Conservation (phyloP, 2,113 vertebrate genomes). For the Archilochus colubris region DNA sequence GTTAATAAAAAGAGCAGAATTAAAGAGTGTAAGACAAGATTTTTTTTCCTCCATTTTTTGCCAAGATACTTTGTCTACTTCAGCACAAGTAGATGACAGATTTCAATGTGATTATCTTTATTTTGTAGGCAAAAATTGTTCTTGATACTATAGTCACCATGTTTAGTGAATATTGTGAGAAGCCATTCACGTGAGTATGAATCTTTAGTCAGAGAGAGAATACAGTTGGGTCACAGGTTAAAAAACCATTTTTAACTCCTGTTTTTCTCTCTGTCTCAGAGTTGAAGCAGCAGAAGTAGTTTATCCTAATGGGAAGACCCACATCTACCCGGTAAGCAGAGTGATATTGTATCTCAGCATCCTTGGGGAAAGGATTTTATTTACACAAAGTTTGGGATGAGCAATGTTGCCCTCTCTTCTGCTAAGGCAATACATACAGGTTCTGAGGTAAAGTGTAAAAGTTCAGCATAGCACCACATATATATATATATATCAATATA, state of each 20-base stretch:
- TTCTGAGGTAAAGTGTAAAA: background rate
- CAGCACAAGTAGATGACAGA: background rate
- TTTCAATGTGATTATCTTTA: slow-evolving; percentile 20
- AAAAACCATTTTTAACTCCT: background rate
- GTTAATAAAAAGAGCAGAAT: background rate
- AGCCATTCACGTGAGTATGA: slow-evolving; percentile 91
- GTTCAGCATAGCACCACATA: background rate
- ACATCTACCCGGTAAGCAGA: slow-evolving; percentile 83
- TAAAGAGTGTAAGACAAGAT: background rate
- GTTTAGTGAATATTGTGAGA: slow-evolving; percentile 95
- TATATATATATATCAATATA: rapidly evolving
- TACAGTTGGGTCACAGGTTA: background rate
- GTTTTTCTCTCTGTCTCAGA: slow-evolving; percentile 67
- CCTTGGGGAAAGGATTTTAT: background rate
- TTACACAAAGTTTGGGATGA: background rate
- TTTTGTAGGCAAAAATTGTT: slow-evolving; percentile 91
- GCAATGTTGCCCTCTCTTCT: background rate
- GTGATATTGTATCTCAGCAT: background rate
- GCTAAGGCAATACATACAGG: background rate
- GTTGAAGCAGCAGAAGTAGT: slow-evolving; percentile 92
- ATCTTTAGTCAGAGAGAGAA: background rate
- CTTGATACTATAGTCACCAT: slow-evolving; percentile 94
- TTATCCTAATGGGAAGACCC: slow-evolving; percentile 86
- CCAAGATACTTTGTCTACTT: slow-evolving; percentile 1
- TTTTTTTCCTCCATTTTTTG: background rate